Conservation (phyloP, 2,888 invertebrate genomes). For the Brachypalpus laphriformis region DNA sequence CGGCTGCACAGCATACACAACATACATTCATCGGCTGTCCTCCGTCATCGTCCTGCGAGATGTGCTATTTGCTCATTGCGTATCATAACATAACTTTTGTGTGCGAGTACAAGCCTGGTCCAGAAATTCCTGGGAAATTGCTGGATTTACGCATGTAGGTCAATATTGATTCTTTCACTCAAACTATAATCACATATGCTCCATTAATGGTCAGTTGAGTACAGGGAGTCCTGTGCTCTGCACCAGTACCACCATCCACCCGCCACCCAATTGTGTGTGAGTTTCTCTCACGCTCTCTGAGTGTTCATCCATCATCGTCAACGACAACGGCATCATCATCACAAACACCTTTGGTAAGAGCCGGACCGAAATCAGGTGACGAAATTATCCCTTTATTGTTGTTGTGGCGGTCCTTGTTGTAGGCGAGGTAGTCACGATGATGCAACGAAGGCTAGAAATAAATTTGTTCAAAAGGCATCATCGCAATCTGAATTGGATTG, state of each 20-base stretch:
- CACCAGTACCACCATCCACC: not conserved
- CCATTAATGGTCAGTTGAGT: slow-evolving; percentile 71
- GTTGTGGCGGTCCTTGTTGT: slow-evolving; percentile 26
- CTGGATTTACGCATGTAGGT: slow-evolving; percentile 75
- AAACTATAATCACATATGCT: slow-evolving; percentile 75
- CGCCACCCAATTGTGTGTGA: slow-evolving; percentile 1
- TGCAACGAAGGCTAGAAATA: too few relatives aligned
- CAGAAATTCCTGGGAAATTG: slow-evolving; percentile 72
- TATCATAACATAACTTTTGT: slow-evolving; percentile 72
- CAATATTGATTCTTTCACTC: slow-evolving; percentile 75
- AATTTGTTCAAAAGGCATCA: too few relatives aligned
- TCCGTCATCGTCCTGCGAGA: slow-evolving; percentile 30
- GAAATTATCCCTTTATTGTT: slow-evolving; percentile 66
- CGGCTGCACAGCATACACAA: slow-evolving; percentile 30
- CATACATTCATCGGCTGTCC: slow-evolving; percentile 35
- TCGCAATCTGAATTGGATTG: too few relatives aligned
- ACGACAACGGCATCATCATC: slow-evolving; percentile 51
- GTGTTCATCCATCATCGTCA: slow-evolving; percentile 69
- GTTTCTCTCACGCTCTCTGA: slow-evolving; percentile 33
- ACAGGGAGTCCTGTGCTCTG: slow-evolving; percentile 20
- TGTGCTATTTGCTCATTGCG: slow-evolving; percentile 64
- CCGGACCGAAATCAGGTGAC: slow-evolving; percentile 62
- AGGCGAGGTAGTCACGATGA: not conserved
- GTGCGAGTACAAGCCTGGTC: slow-evolving; percentile 57
- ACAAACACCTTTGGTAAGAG: slow-evolving; percentile 58